phyloP scores from a whole-genome alignment of 2,113 vertebrate species.

The Tyrannus savana region DNA sequence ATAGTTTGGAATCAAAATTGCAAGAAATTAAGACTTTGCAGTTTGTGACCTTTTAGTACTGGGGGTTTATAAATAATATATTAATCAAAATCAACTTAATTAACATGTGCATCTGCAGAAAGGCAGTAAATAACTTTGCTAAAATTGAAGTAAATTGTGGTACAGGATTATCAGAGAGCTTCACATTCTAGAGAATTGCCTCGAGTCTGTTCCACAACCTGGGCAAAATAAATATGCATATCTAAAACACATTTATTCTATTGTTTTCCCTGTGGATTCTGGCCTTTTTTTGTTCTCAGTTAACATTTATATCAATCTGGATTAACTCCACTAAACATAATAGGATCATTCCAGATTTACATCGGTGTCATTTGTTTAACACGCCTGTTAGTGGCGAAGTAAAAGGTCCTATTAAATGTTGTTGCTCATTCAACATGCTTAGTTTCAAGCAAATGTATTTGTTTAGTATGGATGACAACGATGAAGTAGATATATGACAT shows the following conservation, averaged over 20 bases:
- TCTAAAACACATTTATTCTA: not conserved
- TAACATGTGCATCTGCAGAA: not conserved
- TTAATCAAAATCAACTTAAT: slow-evolving; percentile 35
- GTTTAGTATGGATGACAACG: not conserved
- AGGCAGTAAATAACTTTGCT: not conserved
- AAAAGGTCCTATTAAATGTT: not conserved
- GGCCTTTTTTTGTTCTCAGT: not conserved
- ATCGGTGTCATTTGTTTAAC: not conserved
- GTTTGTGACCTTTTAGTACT: not conserved
- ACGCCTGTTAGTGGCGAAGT: not conserved
- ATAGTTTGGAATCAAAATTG: not conserved
- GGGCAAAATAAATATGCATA: not conserved
- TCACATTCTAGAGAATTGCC: not conserved
- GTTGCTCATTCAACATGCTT: not conserved
- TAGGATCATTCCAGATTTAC: not conserved
- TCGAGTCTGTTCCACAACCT: not conserved
- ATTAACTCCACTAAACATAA: not conserved
- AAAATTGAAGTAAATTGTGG: not conserved
- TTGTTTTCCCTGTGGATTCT: not conserved
- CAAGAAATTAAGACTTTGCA: not conserved
- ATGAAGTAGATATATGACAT: not conserved
- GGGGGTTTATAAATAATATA: slow-evolving; percentile 22
- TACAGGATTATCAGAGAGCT: not conserved
- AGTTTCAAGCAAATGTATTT: not conserved
- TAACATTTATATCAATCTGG: not conserved